Evolutionary conservation across 2,113 vertebrate species (phyloP).

Genomic region (Phalacrocorax pelagicus): DNA sequence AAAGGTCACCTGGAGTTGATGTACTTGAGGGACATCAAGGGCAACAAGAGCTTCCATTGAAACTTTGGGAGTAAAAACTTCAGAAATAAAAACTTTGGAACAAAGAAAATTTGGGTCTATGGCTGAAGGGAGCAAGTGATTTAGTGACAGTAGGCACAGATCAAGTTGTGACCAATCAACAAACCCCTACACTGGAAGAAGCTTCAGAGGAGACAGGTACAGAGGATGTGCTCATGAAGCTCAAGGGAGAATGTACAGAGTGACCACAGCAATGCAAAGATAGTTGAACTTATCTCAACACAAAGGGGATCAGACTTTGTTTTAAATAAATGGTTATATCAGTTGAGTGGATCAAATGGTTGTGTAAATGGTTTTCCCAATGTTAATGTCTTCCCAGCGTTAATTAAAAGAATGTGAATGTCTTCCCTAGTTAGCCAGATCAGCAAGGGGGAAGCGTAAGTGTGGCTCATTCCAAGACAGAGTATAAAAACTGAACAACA

Average conservation of each 20-base stretch:
- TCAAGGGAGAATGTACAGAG: not conserved
- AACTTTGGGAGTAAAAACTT: not conserved
- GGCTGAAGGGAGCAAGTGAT: not conserved
- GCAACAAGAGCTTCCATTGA: not conserved
- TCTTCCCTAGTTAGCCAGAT: not conserved
- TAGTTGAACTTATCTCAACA: not conserved
- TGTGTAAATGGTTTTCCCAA: not conserved
- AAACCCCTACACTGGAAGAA: not conserved
- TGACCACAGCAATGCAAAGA: not conserved
- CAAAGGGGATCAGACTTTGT: not conserved
- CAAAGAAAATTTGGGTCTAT: not conserved
- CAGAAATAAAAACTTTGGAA: not conserved
- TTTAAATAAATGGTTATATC: not conserved
- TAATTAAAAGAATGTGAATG: not conserved
- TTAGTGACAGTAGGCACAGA: not conserved
- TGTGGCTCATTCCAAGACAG: not conserved
- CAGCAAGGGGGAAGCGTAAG: not conserved
- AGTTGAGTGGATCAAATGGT: not conserved
- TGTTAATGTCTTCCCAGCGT: not conserved
- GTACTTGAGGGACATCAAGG: not conserved
- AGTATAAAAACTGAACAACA: not conserved
- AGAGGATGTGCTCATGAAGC: not conserved
- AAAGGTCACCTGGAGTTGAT: not conserved
- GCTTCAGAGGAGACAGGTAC: not conserved
- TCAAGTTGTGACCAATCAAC: not conserved